Evolutionary conservation across 2,113 vertebrate species (phyloP), one percentile per base, ranked within the genome.

Genomic region (Phyllostomus hastatus): DNA sequence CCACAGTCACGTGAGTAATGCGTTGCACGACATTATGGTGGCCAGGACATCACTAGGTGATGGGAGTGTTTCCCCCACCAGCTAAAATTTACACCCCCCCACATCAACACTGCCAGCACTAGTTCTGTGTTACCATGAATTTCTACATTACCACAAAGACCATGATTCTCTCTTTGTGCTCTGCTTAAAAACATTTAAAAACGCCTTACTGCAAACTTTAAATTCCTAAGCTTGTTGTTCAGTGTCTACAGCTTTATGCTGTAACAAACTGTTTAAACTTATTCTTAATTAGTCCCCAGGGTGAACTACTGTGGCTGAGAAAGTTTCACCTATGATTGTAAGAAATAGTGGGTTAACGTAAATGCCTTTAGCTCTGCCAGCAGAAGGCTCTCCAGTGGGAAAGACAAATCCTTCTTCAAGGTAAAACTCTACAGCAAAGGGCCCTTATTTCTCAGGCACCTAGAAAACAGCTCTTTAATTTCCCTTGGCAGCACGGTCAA

Each of bases 11-110:
- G 31, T n/a, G 31, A 78, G 46, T 22, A 11, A 78, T 7, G 31
- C 0, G 0, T 7, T 10, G 20, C 2, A n/a, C 48, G n/a, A 7
- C 17, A 3, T 52, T 12, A 12, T 9, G 9, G 10, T n/a, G 19
- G 31, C 8, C 19, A 3, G 20, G 31, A 50, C 75, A 22, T n/a
- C 75, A 50, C 48, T 22, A 22, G 75, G 75, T 7, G 31, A 22
- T 12, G 48, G 75, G 46, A 20, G 10, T 50, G 19, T n/a, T 20
- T 43, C 35, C 14, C 20, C 31, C 52, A 35, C 54, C 15, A 22
- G 17, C 31, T 88, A 10, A 79, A 16, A 78, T 43, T n/a, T 59
- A 50, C 59, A 8, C 35, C 17, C 35, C 73, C 41, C 52, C 31
- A 2, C 33, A 41, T 3, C 17, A 3, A 4, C 7, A 54, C 8